Evolutionary conservation across 2,113 vertebrate genomes (phyloP), one percentile per base, ranked within the genome.

Genomic region (Odontesthes bonariensis): DNA sequence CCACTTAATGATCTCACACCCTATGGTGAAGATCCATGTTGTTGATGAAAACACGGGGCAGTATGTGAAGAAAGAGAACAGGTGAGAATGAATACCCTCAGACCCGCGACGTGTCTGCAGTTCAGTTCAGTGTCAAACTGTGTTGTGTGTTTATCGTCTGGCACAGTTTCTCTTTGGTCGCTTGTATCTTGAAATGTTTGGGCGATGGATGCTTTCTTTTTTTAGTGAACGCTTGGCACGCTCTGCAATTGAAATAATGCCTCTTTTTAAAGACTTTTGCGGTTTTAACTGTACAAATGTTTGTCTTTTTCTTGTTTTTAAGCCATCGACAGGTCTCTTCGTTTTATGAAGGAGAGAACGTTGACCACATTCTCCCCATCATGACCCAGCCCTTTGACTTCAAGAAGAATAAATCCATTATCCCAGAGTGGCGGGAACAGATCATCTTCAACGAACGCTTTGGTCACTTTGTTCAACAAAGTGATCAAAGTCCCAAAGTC

Each of bases 401-500:
- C 74, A 97, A 94, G 82, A 95, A 94, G 71, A 94, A 95, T 75
- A 98, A 96, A 75, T 96, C 96, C 42, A 86, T 94, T 32, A 73
- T 97, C 90, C 97, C 98, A 8, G 95, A 97, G 53, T 99, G 98
- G 98, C 96, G 97, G 77, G 98, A 99, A 32, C 98, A 97, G 93
- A 94, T 99, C 67, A 92, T 99, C 92, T 98, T 99, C 92, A 97
- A 98, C 72, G 97, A 98, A 56, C 92, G 94, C 62, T 98, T 99
- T 69, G 88, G 88, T 52, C 95, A 96, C 79, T 97, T 99, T 77
- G 91, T 98, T 69, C 92, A 95, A 85, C 91, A 94, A 62, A 86
- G 79, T 20, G 91, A 94, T 1, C 92, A 94, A 44, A 89, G 88
- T 57, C 97, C 97, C 73, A 93, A 68, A 67, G 94, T 97, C 63